Evolutionary conservation across 2,113 vertebrate genomes (phyloP).

Genomic region (Calypte anna): DNA sequence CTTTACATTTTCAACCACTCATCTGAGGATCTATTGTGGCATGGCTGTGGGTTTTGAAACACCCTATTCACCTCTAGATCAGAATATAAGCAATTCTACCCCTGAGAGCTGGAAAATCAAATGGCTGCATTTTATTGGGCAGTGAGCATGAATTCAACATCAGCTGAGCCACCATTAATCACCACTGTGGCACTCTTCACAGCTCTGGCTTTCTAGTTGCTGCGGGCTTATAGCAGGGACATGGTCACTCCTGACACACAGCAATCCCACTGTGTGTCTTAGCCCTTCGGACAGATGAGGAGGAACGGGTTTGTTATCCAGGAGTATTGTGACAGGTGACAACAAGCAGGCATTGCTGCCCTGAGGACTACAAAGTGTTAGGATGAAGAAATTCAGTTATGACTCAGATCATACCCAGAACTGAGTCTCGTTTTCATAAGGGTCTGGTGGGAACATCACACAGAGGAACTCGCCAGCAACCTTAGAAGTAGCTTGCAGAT

Average conservation of each 20-base stretch:
- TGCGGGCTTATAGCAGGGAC: not conserved
- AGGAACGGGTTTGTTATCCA: not conserved
- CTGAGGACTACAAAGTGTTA: not conserved
- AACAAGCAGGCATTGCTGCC: not conserved
- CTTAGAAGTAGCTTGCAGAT: not conserved
- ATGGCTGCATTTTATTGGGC: not conserved
- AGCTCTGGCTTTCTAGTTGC: not conserved
- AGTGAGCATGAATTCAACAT: not conserved
- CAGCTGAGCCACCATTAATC: not conserved
- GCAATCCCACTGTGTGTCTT: not conserved
- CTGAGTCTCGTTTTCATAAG: not conserved
- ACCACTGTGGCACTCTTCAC: fast-evolving
- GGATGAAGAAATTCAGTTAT: not conserved
- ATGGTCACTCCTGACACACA: not conserved
- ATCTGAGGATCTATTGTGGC: not conserved
- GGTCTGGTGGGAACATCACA: not conserved
- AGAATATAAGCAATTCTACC: not conserved
- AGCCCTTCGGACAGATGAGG: not conserved
- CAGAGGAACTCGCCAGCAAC: not conserved
- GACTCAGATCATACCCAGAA: fast-evolving
- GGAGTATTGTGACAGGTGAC: not conserved
- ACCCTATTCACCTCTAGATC: not conserved
- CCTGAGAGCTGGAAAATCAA: not conserved
- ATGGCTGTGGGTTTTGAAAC: fast-evolving
- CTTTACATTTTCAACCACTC: not conserved